Evolutionary conservation across 2,113 vertebrate genomes (phyloP).

Genomic region (Microtus montanus): DNA sequence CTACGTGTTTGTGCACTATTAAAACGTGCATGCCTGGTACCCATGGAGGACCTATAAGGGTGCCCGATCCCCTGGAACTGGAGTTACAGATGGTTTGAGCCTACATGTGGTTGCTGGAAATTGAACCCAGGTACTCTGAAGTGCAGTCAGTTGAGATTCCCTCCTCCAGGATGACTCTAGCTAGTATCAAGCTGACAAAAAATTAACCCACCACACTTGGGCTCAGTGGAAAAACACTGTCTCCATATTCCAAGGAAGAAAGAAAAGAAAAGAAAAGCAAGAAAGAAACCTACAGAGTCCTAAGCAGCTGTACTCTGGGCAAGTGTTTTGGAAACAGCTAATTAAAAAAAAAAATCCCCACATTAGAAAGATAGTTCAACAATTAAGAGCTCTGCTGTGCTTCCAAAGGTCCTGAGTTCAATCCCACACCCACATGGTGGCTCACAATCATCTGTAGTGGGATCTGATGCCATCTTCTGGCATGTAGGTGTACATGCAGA

Average conservation of each 20-base stretch:
- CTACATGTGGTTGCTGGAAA: not conserved
- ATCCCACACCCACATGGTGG: not conserved
- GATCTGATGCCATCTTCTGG: not conserved
- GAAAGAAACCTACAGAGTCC: not conserved
- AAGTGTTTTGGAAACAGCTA: not conserved
- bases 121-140: not conserved
- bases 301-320: not conserved
- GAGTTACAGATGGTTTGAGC: not conserved
- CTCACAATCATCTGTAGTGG: not conserved
- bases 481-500: not conserved
- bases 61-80: not conserved
- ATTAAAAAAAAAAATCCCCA: not conserved
- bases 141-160: not conserved
- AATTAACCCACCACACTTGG: not conserved
- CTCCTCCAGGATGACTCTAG: not conserved
- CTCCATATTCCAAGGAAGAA: not conserved
- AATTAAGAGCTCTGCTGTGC: not conserved
- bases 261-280: not conserved
- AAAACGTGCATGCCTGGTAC: not conserved
- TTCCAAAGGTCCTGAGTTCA: not conserved
- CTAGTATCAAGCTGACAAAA: not conserved
- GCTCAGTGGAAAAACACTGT: not conserved
- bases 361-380: not conserved
- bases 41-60: not conserved
- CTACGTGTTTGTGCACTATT: not conserved